Percentiles rank a stretch among this genome's conserved stretches.
These are phyloP conservation scores for Anthophora plumipes DNA, from an alignment of 2,888 invertebrate genomes.

Conservation along the genomic window DNA sequence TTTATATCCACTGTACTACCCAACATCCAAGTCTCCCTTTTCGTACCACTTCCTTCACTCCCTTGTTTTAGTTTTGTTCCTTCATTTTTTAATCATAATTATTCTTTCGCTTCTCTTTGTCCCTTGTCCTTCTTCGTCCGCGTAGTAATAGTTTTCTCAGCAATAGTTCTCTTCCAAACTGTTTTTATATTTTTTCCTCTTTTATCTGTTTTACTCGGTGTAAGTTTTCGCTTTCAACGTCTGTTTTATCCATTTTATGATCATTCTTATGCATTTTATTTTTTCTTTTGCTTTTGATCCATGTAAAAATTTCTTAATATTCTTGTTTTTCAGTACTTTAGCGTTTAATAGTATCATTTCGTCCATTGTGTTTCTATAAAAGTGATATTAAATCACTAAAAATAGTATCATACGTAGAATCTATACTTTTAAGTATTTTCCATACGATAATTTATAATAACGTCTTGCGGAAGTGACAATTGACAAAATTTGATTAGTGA, in stretches of 20 bases:
- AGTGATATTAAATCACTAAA: too few relatives aligned
- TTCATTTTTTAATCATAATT: conserved; percentile 37
- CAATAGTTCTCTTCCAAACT: not conserved
- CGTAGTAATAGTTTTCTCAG: not conserved
- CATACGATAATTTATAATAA: too few relatives aligned
- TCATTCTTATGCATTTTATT: not conserved
- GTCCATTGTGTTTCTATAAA: too few relatives aligned
- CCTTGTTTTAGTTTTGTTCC: conserved; percentile 35
- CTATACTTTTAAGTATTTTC: too few relatives aligned
- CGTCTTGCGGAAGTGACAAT: too few relatives aligned
- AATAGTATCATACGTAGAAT: too few relatives aligned
- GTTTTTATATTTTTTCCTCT: not conserved
- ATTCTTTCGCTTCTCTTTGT: conserved; percentile 18
- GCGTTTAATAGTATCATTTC: too few relatives aligned
- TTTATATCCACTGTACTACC: conserved; percentile 45
- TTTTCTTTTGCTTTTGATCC: not conserved
- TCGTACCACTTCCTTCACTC: conserved; percentile 45
- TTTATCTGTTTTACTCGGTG: too few relatives aligned
- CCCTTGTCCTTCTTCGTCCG: not conserved
- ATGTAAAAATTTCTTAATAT: too few relatives aligned
- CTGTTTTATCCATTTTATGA: not conserved
- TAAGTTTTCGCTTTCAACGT: not conserved
- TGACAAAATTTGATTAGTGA: too few relatives aligned
- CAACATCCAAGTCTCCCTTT: conserved; percentile 32
- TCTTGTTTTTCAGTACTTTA: too few relatives aligned